Evolutionary conservation across 2,797 vertebrate species (phyloP).

Genomic region (Sardinella longiceps): DNA sequence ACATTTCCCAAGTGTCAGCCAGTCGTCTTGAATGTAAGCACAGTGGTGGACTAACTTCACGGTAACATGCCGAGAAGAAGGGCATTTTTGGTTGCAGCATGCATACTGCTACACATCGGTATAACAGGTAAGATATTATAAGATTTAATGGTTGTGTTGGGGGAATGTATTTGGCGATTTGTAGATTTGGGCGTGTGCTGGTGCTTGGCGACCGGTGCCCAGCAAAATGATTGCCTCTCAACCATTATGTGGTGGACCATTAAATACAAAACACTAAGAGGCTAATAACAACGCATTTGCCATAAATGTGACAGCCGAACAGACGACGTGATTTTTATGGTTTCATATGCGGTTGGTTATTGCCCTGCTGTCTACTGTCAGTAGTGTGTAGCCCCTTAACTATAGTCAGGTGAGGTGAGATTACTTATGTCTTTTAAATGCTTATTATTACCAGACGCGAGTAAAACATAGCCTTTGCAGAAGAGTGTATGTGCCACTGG

Average conservation of each 20-base stretch:
- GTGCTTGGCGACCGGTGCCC: slow-evolving; percentile 7
- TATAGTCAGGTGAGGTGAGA: neutral
- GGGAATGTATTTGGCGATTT: neutral
- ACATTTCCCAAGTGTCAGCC: neutral
- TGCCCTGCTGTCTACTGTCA: neutral
- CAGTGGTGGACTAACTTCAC: neutral
- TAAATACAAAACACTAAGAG: neutral
- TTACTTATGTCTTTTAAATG: neutral
- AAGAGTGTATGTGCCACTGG: neutral
- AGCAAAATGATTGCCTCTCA: neutral
- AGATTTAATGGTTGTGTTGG: neutral
- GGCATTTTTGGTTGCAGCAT: slow-evolving; percentile 1
- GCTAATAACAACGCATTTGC: neutral
- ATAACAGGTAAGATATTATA: slow-evolving; percentile 4
- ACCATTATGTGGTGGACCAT: neutral
- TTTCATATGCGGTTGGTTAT: neutral
- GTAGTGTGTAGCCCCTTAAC: neutral
- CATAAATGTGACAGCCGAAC: neutral
- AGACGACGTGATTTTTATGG: neutral
- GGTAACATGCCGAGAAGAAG: slow-evolving; percentile 25
- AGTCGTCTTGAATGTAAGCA: slow-evolving; percentile 20
- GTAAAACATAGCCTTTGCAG: neutral
- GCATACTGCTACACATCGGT: neutral
- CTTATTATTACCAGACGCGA: neutral
- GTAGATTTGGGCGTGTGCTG: slow-evolving; percentile 18